phyloP scores from a whole-genome alignment of 1,140 invertebrate genomes.

The Zeugodacus cucurbitae region DNA sequence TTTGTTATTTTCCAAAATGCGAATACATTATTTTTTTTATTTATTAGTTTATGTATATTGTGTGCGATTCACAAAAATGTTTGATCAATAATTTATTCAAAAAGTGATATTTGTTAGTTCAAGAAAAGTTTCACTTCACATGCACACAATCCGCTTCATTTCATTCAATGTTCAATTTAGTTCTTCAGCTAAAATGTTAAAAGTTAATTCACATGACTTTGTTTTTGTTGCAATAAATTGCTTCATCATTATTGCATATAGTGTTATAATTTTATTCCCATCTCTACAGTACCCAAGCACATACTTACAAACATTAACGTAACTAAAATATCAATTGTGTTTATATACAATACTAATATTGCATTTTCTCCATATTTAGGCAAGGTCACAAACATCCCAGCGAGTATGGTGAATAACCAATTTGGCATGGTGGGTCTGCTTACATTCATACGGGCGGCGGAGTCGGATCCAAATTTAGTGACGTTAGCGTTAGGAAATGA shows the following conservation, averaged over 20 bases:
- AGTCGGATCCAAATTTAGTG: constrained; percentile 95
- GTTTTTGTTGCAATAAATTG: neutral
- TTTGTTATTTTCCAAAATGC: too few relatives aligned
- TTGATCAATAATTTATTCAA: too few relatives aligned
- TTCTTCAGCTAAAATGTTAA: neutral
- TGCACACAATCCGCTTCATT: neutral
- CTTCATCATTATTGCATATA: neutral
- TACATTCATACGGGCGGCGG: constrained; percentile 96
- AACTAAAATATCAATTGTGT: neutral
- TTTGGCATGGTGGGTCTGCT: constrained; percentile 98
- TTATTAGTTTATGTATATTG: too few relatives aligned
- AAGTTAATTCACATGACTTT: neutral
- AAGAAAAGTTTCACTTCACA: neutral
- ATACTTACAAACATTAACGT: neutral
- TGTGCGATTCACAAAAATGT: too few relatives aligned
- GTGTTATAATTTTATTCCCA: neutral
- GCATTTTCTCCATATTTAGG: constrained; percentile 67
- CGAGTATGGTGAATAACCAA: constrained; percentile 98
- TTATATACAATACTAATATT: neutral
- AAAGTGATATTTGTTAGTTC: too few relatives aligned
- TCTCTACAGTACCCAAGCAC: neutral
- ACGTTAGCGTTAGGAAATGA: constrained; percentile 96
- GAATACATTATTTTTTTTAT: too few relatives aligned
- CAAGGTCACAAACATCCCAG: constrained; percentile 97
- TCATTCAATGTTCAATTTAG: neutral